Percentiles rank a stretch among this genome's conserved stretches.
Evolutionary conservation across 2,113 vertebrate species (phyloP).

Genomic region (Dicaeum eximium): DNA sequence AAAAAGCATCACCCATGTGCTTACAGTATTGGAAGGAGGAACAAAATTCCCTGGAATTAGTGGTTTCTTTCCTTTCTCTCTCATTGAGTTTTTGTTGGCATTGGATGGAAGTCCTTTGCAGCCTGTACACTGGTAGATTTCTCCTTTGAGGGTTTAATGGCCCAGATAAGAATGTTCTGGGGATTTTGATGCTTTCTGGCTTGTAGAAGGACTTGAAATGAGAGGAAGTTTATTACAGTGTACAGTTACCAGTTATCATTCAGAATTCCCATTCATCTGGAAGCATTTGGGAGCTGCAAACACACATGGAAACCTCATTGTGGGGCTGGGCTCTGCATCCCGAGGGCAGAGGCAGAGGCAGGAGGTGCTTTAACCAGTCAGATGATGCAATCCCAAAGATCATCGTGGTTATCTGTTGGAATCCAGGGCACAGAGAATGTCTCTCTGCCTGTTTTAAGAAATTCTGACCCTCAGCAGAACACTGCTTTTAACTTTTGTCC

Average conservation of each 20-base stretch:
- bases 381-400: background rate
- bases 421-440: too few relatives aligned
- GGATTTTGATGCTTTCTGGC: background rate
- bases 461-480: too few relatives aligned
- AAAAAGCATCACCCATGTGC: background rate
- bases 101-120: background rate
- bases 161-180: background rate
- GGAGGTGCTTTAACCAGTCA: background rate
- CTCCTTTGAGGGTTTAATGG: background rate
- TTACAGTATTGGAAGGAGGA: background rate
- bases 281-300: background rate
- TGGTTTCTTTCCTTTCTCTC: background rate
- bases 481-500: too few relatives aligned
- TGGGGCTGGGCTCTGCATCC: background rate
- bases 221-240: background rate
- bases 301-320: accelerated
- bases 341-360: background rate
- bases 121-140: background rate
- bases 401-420: background rate
- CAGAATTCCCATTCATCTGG: background rate
- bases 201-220: background rate
- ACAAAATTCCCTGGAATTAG: background rate
- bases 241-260: background rate
- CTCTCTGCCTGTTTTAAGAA: too few relatives aligned
- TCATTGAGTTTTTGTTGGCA: background rate